phyloP scores from a whole-genome alignment of 2,113 vertebrate species.

The Pycnonotus jocosus region DNA sequence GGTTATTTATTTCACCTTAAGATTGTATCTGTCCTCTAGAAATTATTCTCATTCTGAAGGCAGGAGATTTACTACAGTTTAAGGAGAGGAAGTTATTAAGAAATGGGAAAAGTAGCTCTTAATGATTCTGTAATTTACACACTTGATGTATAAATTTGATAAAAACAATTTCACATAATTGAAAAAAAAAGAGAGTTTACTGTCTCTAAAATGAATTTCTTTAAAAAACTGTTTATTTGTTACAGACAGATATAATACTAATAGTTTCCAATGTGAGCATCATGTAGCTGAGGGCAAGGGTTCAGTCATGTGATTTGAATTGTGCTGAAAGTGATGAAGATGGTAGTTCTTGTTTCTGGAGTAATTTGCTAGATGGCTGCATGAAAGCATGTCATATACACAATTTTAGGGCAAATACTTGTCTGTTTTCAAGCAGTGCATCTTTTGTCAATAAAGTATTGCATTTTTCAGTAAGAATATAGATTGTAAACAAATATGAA shows the following conservation, averaged over 20 bases:
- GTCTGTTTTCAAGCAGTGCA: not conserved
- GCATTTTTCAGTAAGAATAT: not conserved
- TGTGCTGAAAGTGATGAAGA: not conserved
- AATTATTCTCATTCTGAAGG: not conserved
- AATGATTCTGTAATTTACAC: not conserved
- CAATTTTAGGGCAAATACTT: not conserved
- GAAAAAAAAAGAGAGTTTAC: not conserved
- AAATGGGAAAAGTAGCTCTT: not conserved
- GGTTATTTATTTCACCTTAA: not conserved
- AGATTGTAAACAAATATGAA: not conserved
- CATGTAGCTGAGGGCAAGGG: not conserved
- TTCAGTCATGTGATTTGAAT: not conserved
- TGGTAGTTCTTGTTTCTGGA: not conserved
- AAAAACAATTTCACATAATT: not conserved
- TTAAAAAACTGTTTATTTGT: not conserved
- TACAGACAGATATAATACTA: not conserved
- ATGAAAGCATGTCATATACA: not conserved
- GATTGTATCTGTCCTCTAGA: not conserved
- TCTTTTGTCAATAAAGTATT: not conserved
- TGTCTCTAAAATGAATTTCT: not conserved
- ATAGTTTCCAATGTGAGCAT: not conserved
- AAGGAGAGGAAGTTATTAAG: not conserved
- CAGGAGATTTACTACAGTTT: not conserved
- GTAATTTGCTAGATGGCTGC: not conserved
- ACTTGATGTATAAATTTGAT: not conserved